Evolutionary conservation across 2,888 invertebrate genomes (phyloP).

Genomic region (Rhagonycha fulva): DNA sequence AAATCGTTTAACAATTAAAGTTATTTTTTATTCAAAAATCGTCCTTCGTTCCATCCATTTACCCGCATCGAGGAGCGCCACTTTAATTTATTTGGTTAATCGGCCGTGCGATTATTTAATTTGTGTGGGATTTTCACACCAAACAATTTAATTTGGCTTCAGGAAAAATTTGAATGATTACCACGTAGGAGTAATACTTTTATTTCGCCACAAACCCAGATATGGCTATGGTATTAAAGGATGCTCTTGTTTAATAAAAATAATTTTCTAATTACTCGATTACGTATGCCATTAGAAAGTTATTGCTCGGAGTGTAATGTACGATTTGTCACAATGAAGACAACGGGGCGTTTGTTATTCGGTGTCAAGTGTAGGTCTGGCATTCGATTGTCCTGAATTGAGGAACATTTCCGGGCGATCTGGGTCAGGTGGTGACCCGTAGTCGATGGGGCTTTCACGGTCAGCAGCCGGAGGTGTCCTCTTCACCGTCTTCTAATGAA

Average conservation of each 20-base stretch:
- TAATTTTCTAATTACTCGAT: neutral
- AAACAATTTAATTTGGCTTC: neutral
- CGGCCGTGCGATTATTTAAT: neutral
- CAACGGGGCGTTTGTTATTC: conserved; percentile 17
- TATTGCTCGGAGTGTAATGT: neutral
- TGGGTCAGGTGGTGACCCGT: conserved; percentile 46
- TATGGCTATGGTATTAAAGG: neutral
- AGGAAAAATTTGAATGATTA: neutral
- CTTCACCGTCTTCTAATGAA: conserved; percentile 5
- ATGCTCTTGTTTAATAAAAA: neutral
- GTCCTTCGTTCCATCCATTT: neutral
- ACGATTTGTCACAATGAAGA: neutral
- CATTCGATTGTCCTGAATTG: conserved; percentile 38
- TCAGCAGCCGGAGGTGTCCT: conserved; percentile 42
- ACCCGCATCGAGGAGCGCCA: neutral
- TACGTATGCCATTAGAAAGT: neutral
- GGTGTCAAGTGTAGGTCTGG: conserved; percentile 32
- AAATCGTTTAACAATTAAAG: neutral
- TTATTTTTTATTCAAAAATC: neutral
- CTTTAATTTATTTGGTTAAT: neutral
- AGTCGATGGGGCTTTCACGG: conserved; percentile 44
- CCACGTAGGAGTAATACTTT: neutral
- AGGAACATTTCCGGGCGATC: conserved; percentile 40
- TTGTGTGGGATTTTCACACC: neutral
- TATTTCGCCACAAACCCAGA: neutral